A percentile compares a stretch with the other conserved stretches of the same genome.
phyloP scores from a whole-genome alignment of 2,888 invertebrate species.

The Coremacera marginata region DNA sequence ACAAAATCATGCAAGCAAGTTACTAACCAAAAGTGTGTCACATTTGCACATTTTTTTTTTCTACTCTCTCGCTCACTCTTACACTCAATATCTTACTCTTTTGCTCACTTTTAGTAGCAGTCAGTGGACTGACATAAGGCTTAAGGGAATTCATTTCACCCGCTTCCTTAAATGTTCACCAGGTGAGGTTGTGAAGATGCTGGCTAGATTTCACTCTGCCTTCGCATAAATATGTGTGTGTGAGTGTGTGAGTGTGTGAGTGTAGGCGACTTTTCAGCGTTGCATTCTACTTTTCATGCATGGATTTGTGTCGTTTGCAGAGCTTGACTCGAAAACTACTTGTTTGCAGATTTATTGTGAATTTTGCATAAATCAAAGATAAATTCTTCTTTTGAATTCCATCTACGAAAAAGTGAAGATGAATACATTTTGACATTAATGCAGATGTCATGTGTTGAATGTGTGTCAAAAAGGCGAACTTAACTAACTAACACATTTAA shows the following conservation, averaged over 20 bases:
- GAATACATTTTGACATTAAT: constrained; percentile 19
- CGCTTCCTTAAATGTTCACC: no score
- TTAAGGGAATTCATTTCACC: constrained; percentile 4
- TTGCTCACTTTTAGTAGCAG: background rate
- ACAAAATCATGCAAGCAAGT: constrained; percentile 14
- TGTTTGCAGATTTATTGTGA: constrained; percentile 35
- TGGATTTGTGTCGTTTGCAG: constrained; percentile 7
- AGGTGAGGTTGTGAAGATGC: no score
- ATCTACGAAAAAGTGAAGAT: background rate
- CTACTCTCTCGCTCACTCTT: background rate
- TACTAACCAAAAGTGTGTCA: constrained; percentile 22
- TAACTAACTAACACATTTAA: no score
- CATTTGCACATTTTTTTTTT: background rate
- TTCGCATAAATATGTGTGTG: background rate
- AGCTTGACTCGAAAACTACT: constrained; percentile 16
- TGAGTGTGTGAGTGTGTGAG: background rate
- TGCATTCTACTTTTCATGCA: constrained; percentile 16
- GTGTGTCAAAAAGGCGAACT: background rate
- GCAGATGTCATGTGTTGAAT: constrained; percentile 4
- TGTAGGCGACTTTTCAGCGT: background rate
- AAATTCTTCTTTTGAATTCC: constrained; percentile 29
- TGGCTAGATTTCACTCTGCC: constrained; percentile 1
- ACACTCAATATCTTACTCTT: background rate
- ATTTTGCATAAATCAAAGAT: constrained; percentile 32
- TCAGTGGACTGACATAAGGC: constrained; percentile 16